A percentile compares a stretch with the other conserved stretches of the same genome.
Evolutionary conservation across 1,140 invertebrate genomes (phyloP).

Genomic region (Zaprionus africanus): DNA sequence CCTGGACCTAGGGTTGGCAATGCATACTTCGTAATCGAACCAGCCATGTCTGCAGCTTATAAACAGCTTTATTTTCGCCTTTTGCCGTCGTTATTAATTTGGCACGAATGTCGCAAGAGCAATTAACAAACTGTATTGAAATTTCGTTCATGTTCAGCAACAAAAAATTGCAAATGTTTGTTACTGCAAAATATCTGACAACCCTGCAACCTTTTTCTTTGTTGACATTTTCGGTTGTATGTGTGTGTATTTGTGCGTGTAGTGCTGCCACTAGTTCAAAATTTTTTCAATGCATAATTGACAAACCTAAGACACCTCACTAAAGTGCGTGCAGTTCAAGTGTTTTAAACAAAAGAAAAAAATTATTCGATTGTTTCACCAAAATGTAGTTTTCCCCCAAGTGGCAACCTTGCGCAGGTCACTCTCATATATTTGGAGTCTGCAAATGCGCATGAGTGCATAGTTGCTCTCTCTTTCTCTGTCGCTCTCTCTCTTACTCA

Average conservation of each 20-base stretch:
- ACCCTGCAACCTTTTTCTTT: constrained; percentile 55
- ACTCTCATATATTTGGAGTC: constrained; percentile 42
- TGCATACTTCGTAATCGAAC: constrained; percentile 20
- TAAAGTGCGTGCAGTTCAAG: neutral
- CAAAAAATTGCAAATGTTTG: constrained; percentile 19
- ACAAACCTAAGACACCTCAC: neutral
- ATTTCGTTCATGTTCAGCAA: neutral
- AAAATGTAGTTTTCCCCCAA: constrained; percentile 31
- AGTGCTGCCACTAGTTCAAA: constrained; percentile 32
- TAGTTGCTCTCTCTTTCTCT: constrained; percentile 33
- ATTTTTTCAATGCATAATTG: neutral
- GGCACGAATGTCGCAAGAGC: neutral
- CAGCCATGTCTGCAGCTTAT: constrained; percentile 1
- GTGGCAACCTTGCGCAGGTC: constrained; percentile 49
- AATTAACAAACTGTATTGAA: neutral
- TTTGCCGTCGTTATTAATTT: neutral
- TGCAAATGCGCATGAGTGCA: constrained; percentile 46
- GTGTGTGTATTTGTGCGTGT: constrained; percentile 27
- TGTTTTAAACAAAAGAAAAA: constrained; percentile 13
- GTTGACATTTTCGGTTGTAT: constrained; percentile 51
- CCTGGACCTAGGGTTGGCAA: constrained; percentile 64
- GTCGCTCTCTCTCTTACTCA: neutral
- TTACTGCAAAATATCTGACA: constrained; percentile 35
- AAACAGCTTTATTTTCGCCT: neutral
- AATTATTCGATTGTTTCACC: constrained; percentile 1